Evolutionary conservation across 2,888 invertebrate species (phyloP), one percentile per base, ranked within the genome.

Genomic region (Gortyna flavago): DNA sequence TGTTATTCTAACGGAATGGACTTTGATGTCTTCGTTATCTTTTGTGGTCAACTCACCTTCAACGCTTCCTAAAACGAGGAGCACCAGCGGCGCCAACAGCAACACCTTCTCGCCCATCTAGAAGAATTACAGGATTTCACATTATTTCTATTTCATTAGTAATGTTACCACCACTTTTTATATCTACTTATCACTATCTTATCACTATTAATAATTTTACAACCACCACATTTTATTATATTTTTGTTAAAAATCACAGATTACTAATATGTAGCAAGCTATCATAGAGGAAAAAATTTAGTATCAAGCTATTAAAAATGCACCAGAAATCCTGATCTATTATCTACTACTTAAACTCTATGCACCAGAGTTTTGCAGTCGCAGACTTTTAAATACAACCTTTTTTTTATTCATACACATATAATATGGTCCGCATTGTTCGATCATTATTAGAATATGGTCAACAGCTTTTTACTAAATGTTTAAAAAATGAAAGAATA

Each of bases 21-120:
- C 13, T 67, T 67, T 16, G 7, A 59, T 61, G 32, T 32, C 29
- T 59, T 29, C 29, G 18, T 29, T 59, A 29, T 29, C 29, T 61
- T 18, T 16, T 29, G 2, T 18, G 11, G 4, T 16, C 35, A 51
- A 91, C 94, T 93, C 89, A 96, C 96, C 95, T 44, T 95, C 93
- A 82, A 93, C 96, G 75, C 92, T 90, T 59, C 89, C 87, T 73
- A 95, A 90, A 38, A 92, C 93, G 51, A 95, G 85, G 48, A 96
- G 93, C 95, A 95, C 94, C 93, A 96, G 65, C 13, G 95, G 94
- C 89, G 95, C 95, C 90, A 96, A 86, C 81, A 90, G 89, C 80
- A 95, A 84, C 75, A 93, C 75, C 86, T 92, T 94, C 86, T 90
- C 92, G 80, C 91, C 93, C 96, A 96, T 96, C 96, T 96, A 90